These are phyloP conservation scores for Rapana venosa DNA, from an alignment of 2,888 invertebrate species.

Conservation along the genomic window DNA sequence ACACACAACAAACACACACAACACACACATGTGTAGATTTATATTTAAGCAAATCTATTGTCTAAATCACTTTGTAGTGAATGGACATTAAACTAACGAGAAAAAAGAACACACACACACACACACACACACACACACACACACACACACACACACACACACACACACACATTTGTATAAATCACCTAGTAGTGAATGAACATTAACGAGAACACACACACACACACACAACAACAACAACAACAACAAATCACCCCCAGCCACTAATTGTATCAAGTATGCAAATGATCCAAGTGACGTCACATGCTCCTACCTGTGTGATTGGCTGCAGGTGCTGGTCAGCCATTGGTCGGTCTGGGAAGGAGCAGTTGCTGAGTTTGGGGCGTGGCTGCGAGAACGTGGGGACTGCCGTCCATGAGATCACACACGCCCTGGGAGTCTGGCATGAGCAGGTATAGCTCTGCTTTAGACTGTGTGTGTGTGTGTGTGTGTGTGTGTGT, in stretches of 20 bases:
- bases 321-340: slow-evolving; percentile 71
- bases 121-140: no score
- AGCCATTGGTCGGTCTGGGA: slow-evolving; percentile 68
- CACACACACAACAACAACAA: neutral
- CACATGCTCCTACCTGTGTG: neutral
- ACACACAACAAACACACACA: no score
- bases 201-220: no score
- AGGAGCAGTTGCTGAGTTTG: slow-evolving; percentile 69
- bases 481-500: neutral
- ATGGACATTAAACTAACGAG: no score
- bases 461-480: neutral
- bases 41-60: no score
- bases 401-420: slow-evolving; percentile 74
- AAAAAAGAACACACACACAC: no score
- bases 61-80: no score
- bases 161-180: no score
- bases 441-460: slow-evolving; percentile 75
- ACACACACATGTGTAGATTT: no score
- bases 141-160: no score
- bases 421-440: slow-evolving; percentile 71
- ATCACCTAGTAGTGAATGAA: no score
- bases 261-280: neutral
- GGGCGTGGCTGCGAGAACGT: slow-evolving; percentile 72
- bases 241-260: neutral
- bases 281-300: neutral